Base-by-base conservation (phyloP, 1,140 invertebrate species). In the Drosophila ironensis region DNA sequence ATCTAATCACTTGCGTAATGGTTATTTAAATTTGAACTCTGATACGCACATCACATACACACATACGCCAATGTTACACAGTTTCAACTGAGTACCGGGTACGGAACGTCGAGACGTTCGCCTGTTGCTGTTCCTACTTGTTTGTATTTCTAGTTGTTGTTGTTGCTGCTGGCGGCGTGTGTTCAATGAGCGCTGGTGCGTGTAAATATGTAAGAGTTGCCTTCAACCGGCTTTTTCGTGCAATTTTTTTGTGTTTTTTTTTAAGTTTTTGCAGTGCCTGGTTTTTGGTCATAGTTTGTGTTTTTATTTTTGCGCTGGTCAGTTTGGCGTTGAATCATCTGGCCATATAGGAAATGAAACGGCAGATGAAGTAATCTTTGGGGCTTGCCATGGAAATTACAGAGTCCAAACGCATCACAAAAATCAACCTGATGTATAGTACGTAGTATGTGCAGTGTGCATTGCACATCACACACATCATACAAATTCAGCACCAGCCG, bases 171-270 rank as follows among this genome's bases (percentile, higher is more conserved):
- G 27, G 20, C 16, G 42, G 52, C 72, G 69, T 82, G 78, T 82
- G 73, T 82, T 82, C 80, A 82, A 86, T 82, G 80, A 84, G 78
- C 78, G 80, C 69, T 82, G 78, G 80, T 78, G 78, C 78, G 78
- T 86, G 78, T 84, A 84, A 84, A 82, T 84, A 82, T 82, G 78
- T 82, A 82, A 84, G 80, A 86, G 80, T 86, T 77, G 80, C 80
- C 80, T 84, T 84, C 80, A 86, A 84, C 80, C 80, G 78, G 78
- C 78, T 84, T 84, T 82, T 84, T 81, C 60, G 51, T 61, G 72
- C 72, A 69, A 72, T 72, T 72, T 81, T 67, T 74, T 51, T 46
- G n/a, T 22, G 9, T 53, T 75, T 54, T 46, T 52, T 56, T 53
- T 2, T 22, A 5, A 3, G 20, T 3, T 22, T 37, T 37, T 33